Evolutionary conservation across 2,113 vertebrate genomes (phyloP).

Genomic region (Isurus oxyrinchus): DNA sequence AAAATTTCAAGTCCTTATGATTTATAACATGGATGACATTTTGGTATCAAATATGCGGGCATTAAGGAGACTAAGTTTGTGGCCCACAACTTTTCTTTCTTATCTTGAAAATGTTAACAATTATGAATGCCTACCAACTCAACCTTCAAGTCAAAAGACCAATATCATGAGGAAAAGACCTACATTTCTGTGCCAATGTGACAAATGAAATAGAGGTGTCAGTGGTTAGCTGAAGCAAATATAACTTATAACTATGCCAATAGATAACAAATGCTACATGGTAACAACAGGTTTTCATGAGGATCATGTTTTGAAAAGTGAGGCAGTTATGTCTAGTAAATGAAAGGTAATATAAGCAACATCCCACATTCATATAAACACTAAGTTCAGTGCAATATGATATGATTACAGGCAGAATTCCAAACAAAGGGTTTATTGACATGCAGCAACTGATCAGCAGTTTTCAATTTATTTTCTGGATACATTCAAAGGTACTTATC

Average conservation of each 20-base stretch:
- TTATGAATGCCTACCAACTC: background rate
- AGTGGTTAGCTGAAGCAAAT: background rate
- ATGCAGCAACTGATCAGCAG: background rate
- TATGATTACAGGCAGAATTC: background rate
- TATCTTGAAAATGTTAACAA: slow-evolving; percentile 2
- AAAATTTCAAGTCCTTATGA: no score
- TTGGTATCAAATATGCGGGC: background rate
- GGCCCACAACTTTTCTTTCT: background rate
- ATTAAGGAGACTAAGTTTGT: background rate
- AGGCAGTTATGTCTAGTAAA: background rate
- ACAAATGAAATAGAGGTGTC: background rate
- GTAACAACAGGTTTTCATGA: background rate
- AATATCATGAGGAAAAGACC: background rate
- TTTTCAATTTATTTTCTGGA: background rate
- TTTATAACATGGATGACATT: background rate
- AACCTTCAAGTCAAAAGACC: background rate
- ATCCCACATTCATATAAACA: background rate
- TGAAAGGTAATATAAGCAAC: background rate
- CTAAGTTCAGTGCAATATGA: background rate
- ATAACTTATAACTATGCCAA: background rate
- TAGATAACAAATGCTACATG: background rate
- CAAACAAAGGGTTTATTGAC: background rate
- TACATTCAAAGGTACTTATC: slow-evolving; percentile 25
- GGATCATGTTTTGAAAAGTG: background rate
- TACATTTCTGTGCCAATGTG: background rate